Evolutionary conservation across 2,888 invertebrate species (phyloP).

Genomic region (Andrena marginata): DNA sequence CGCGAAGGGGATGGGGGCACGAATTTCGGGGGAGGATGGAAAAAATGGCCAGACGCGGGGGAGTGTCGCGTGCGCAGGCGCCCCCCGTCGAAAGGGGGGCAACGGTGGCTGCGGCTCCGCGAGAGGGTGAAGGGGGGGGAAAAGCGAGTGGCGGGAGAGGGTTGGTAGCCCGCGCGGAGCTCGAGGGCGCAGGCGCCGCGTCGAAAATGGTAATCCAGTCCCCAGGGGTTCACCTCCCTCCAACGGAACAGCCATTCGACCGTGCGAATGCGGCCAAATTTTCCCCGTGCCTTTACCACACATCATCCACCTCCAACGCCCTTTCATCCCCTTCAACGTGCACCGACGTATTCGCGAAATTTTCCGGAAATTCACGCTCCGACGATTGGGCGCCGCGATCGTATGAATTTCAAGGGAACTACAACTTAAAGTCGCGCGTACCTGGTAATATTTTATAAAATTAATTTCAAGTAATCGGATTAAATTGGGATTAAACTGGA

Average conservation of each 20-base stretch:
- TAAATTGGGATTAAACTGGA: no score
- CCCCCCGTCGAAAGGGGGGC: slow-evolving; percentile 15
- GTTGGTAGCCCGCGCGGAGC: slow-evolving; percentile 52
- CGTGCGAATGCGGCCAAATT: slow-evolving; percentile 68
- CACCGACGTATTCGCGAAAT: slow-evolving; percentile 41
- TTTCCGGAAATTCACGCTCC: slow-evolving; percentile 49
- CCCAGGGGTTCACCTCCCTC: slow-evolving; percentile 58
- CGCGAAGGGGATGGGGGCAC: slow-evolving; percentile 18
- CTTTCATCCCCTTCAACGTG: background rate
- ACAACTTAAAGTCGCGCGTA: background rate
- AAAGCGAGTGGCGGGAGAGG: slow-evolving; percentile 28
- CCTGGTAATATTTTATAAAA: background rate
- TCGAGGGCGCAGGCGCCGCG: slow-evolving; percentile 61
- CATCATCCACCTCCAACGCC: background rate
- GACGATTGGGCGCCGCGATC: background rate
- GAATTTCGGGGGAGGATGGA: slow-evolving; percentile 39
- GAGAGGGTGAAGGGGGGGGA: slow-evolving; percentile 20
- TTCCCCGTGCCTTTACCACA: slow-evolving; percentile 50
- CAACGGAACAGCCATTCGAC: slow-evolving; percentile 58
- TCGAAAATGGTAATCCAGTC: slow-evolving; percentile 62
- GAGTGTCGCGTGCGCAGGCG: slow-evolving; percentile 46
- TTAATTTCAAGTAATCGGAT: background rate
- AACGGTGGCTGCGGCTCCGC: slow-evolving; percentile 27
- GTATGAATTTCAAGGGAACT: background rate
- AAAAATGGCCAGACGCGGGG: slow-evolving; percentile 49